A percentile compares a stretch with the other conserved stretches of the same genome.
These are phyloP conservation scores for Zophobas atratus DNA, from an alignment of 1,140 invertebrate genomes.

Conservation along the genomic window DNA sequence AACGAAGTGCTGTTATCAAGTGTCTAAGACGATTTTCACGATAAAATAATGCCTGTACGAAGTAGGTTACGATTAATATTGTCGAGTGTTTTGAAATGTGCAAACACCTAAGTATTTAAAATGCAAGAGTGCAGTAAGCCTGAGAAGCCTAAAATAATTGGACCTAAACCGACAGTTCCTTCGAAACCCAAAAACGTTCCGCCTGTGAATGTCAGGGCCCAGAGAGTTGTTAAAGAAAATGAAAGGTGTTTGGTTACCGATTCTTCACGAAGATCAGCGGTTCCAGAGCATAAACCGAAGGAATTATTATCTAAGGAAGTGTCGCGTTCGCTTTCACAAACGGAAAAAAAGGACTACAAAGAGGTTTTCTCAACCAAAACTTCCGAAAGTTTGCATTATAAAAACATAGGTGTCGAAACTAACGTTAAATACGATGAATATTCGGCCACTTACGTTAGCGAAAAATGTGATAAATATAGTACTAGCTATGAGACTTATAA, in stretches of 20 bases:
- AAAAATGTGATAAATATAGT: conserved; percentile 63
- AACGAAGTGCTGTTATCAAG: conserved; percentile 30
- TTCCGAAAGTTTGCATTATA: conserved; percentile 7
- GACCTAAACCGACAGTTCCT: conserved; percentile 65
- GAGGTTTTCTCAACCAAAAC: conserved; percentile 43
- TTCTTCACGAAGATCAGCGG: conserved; percentile 33
- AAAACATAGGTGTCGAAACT: conserved; percentile 37
- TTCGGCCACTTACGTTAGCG: conserved; percentile 49
- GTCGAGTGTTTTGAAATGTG: conserved; percentile 23
- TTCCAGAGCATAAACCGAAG: conserved; percentile 46
- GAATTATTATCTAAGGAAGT: conserved; percentile 51
- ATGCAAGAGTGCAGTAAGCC: conserved; percentile 60
- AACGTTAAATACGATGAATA: conserved; percentile 54
- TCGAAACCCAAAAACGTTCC: conserved; percentile 66
- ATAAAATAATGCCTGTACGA: background rate
- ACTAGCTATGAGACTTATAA: conserved; percentile 52
- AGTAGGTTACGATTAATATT: background rate
- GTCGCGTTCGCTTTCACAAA: conserved; percentile 20
- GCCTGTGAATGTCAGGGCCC: conserved; percentile 60
- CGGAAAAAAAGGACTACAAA: conserved; percentile 50
- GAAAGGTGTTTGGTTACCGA: conserved; percentile 7
- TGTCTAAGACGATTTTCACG: background rate
- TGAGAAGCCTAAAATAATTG: conserved; percentile 64
- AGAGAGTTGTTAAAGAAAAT: conserved; percentile 35
- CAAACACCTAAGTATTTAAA: conserved; percentile 22